A percentile compares a stretch with the other conserved stretches of the same genome.
phyloP scores from a whole-genome alignment of 2,113 vertebrate species.

The Pterocles gutturalis region DNA sequence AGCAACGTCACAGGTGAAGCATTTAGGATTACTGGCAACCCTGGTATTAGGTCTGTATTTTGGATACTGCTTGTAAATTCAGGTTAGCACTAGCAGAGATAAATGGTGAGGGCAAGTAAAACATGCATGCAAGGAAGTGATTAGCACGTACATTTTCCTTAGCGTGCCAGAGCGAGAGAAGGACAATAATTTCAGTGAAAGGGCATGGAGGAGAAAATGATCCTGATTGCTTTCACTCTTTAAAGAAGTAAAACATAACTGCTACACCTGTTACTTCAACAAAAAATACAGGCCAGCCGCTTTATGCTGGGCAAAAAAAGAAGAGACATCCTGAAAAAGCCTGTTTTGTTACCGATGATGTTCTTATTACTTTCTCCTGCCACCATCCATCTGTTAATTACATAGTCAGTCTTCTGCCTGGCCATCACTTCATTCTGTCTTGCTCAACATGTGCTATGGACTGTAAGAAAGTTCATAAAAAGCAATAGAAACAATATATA shows the following conservation, averaged over 20 bases:
- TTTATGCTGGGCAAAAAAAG: background rate
- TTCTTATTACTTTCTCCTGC: background rate
- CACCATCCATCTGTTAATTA: background rate
- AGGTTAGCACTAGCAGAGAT: background rate
- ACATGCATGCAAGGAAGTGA: rapidly evolving
- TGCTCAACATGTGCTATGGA: background rate
- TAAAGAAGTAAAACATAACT: background rate
- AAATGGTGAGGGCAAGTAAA: background rate
- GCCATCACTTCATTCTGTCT: background rate
- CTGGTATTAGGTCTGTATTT: background rate
- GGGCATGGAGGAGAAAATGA: background rate
- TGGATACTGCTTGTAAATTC: background rate
- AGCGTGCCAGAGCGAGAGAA: background rate
- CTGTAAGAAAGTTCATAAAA: background rate
- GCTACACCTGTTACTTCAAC: background rate
- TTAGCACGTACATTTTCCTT: background rate
- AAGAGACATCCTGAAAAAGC: background rate
- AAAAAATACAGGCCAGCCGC: background rate
- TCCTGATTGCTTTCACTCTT: background rate
- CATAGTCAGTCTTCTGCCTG: background rate
- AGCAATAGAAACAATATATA: background rate
- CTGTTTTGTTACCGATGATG: background rate
- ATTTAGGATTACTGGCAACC: background rate
- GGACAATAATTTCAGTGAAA: background rate
- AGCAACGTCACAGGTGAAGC: too few species aligned